phyloP scores from a whole-genome alignment of 2,888 invertebrate genomes.

The Lycocerus yunnanus region DNA sequence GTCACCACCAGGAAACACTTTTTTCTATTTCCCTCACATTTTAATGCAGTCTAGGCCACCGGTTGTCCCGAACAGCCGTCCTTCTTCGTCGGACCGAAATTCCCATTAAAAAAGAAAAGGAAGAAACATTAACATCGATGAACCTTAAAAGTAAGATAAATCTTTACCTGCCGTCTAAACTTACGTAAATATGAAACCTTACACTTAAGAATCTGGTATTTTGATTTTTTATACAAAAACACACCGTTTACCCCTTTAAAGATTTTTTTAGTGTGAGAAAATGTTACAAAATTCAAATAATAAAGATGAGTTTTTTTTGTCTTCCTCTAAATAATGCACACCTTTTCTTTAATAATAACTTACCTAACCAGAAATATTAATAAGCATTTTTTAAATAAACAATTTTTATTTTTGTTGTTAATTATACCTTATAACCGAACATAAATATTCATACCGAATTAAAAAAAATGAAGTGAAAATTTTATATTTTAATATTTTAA shows the following conservation, averaged over 20 bases:
- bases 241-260: constrained; percentile 18
- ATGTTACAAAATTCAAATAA: constrained; percentile 20
- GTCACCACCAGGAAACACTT: constrained; percentile 5
- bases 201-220: constrained; percentile 12
- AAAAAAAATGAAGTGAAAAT: background rate
- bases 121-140: background rate
- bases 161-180: constrained; percentile 13
- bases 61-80: background rate
- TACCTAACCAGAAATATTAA: constrained; percentile 3
- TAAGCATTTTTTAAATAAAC: constrained; percentile 1
- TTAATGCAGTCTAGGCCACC: background rate
- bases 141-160: background rate
- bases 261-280: constrained; percentile 22
- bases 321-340: background rate
- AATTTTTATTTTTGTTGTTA: background rate
- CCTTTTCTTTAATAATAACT: constrained; percentile 3
- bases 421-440: constrained; percentile 1
- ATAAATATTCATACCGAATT: background rate
- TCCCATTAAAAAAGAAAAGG: background rate
- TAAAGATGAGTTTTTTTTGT: constrained; percentile 13
- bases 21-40: constrained; percentile 3
- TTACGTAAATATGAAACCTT: constrained; percentile 19
- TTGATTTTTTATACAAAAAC: constrained; percentile 11
- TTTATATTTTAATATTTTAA: background rate
- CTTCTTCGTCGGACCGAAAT: background rate